Evolutionary conservation across 2,797 vertebrate genomes (phyloP).

Genomic region (Catostomus latipinnis): DNA sequence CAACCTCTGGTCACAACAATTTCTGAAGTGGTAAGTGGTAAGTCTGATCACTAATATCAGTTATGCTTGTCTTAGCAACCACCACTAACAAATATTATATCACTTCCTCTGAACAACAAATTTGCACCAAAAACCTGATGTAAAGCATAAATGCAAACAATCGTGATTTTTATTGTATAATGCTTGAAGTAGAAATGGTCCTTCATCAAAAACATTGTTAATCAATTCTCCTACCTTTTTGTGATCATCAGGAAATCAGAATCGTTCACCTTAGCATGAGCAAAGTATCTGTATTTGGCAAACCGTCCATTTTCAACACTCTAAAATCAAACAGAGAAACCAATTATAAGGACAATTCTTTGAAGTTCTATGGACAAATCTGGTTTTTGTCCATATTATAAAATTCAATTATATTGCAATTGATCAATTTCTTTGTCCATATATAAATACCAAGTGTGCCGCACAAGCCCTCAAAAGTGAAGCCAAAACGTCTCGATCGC

Average conservation of each 20-base stretch:
- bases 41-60: neutral
- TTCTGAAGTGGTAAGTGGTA: too few species aligned
- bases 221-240: slow-evolving; percentile 80
- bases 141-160: too few species aligned
- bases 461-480: too few species aligned
- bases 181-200: neutral
- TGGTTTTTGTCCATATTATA: neutral
- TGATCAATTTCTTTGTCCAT: too few species aligned
- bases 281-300: slow-evolving; percentile 94
- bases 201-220: neutral
- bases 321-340: slow-evolving; percentile 71
- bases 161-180: too few species aligned
- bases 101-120: too few species aligned
- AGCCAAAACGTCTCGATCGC: too few species aligned
- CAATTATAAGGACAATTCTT: slow-evolving; percentile 1
- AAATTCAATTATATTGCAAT: too few species aligned
- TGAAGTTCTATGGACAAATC: neutral
- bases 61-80: neutral
- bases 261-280: slow-evolving; percentile 95
- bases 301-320: slow-evolving; percentile 98
- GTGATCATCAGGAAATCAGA: slow-evolving; percentile 97
- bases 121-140: neutral
- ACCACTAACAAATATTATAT: neutral
- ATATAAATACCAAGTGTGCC: too few species aligned
- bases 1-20: neutral